Base-by-base conservation (phyloP, 2,797 vertebrate genomes). In the Benthosema pterotum region DNA sequence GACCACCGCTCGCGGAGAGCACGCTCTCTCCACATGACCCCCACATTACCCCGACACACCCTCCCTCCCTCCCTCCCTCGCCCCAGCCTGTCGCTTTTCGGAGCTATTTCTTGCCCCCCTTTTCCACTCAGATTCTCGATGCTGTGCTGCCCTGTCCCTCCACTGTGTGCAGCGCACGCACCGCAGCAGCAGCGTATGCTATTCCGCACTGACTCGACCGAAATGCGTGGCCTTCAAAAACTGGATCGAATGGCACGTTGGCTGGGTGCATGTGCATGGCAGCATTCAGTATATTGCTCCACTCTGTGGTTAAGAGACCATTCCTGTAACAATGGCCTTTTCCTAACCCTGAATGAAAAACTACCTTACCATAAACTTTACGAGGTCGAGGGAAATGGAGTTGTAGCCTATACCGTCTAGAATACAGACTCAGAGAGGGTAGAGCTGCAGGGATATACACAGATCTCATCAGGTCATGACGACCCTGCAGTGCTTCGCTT, bases 301-400 rank as follows among this genome's bases (percentile, higher is more conserved):
- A 58, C 5, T 12, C 16, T 50, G 14, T 63, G 60, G 59, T 51
- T 62, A 71, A 63, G 46, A 65, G 57, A 67, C 69, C 11, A 77
- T 76, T 72, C 74, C 55, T 52, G n/a, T n/a, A 38, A 18, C 19
- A 28, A 55, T 52, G 22, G 2, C 60, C 8, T 51, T 43, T 42
- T 66, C 42, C 56, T 42, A 42, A n/a, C 60, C 42, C 54, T 62
- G 69, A 62, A 63, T 82, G 75, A 76, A 59, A 67, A 59, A 67
- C 25, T 54, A 61, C 42, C 47, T 14, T 9, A 2, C 15, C 1
- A 64, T 16, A 57, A 62, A 19, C 13, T 12, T 43, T 42, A 57
- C 42, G 47, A 42, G 22, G 14, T 2, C 11, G 43, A 25, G 2
- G 50, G 52, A 4, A n/a, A 53, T 38, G 6, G 8, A 38, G 6